A percentile compares a stretch with the other conserved stretches of the same genome.
Evolutionary conservation across 2,113 vertebrate genomes (phyloP).

Genomic region (Poeciliopsis occidentalis): DNA sequence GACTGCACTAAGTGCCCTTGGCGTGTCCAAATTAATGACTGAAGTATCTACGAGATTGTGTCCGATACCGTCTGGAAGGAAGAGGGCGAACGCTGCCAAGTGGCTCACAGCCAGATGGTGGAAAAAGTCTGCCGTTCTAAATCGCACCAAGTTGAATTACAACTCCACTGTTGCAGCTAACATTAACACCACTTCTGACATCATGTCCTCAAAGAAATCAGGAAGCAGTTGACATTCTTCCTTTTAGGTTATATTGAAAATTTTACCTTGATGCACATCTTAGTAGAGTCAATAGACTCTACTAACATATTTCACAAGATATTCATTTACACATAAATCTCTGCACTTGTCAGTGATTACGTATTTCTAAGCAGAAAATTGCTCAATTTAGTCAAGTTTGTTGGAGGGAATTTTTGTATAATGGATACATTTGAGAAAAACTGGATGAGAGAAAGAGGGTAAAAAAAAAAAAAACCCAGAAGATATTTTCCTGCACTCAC

Average conservation of each 20-base stretch:
- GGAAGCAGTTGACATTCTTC: constrained; percentile 43
- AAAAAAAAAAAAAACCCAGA: fast-evolving
- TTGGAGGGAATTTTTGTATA: constrained; percentile 47
- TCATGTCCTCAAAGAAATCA: constrained; percentile 40
- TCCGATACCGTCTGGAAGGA: constrained; percentile 54
- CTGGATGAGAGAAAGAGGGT: constrained; percentile 15
- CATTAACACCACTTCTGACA: constrained; percentile 47
- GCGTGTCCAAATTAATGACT: constrained; percentile 48
- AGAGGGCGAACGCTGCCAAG: constrained; percentile 49
- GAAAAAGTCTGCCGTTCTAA: constrained; percentile 38
- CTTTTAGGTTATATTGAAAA: constrained; percentile 54
- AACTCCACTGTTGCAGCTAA: constrained; percentile 50
- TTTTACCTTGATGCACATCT: constrained; percentile 54
- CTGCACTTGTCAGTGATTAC: constrained; percentile 48
- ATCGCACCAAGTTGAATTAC: constrained; percentile 47
- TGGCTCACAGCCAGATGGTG: constrained; percentile 62
- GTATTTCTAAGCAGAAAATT: constrained; percentile 35
- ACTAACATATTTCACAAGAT: constrained; percentile 49
- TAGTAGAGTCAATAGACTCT: constrained; percentile 25
- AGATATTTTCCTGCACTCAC: constrained; percentile 57
- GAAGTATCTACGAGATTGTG: constrained; percentile 49
- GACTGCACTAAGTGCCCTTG: constrained; percentile 63
- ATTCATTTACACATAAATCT: constrained; percentile 58
- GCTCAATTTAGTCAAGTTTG: constrained; percentile 57
- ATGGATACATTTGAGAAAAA: constrained; percentile 44